Evolutionary conservation across 2,888 invertebrate genomes (phyloP).

Genomic region (Eledone cirrhosa): DNA sequence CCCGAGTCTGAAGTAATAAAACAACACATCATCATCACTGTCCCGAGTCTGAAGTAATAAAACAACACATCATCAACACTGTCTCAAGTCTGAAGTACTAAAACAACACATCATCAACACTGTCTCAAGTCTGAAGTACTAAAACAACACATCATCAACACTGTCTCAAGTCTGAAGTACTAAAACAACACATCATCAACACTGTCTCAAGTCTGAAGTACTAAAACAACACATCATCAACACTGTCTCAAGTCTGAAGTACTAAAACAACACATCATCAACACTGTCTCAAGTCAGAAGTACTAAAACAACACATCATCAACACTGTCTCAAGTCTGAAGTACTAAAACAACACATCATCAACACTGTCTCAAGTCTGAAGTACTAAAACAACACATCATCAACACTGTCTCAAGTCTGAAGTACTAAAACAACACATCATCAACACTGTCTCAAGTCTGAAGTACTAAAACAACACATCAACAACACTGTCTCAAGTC

Average conservation of each 20-base stretch:
- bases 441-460: constrained; percentile 77
- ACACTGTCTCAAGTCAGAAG: constrained; percentile 72
- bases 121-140: constrained; percentile 69
- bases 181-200: constrained; percentile 76
- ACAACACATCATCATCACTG: constrained; percentile 76
- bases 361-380: constrained; percentile 74
- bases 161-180: constrained; percentile 69
- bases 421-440: constrained; percentile 60
- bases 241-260: constrained; percentile 71
- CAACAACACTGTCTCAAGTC: constrained; percentile 77
- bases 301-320: constrained; percentile 73
- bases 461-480: constrained; percentile 47
- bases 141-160: constrained; percentile 76
- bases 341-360: constrained; percentile 70
- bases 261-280: constrained; percentile 73
- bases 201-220: constrained; percentile 69
- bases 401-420: constrained; percentile 76
- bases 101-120: constrained; percentile 76
- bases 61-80: constrained; percentile 76
- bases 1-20: constrained; percentile 61
- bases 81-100: constrained; percentile 69
- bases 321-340: constrained; percentile 72
- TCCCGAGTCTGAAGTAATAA: constrained; percentile 68
- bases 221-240: constrained; percentile 74
- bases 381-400: constrained; percentile 62